Percentiles rank a stretch among this genome's conserved stretches.
phyloP scores from a whole-genome alignment of 2,113 vertebrate species.

The Toxotes jaculatrix region DNA sequence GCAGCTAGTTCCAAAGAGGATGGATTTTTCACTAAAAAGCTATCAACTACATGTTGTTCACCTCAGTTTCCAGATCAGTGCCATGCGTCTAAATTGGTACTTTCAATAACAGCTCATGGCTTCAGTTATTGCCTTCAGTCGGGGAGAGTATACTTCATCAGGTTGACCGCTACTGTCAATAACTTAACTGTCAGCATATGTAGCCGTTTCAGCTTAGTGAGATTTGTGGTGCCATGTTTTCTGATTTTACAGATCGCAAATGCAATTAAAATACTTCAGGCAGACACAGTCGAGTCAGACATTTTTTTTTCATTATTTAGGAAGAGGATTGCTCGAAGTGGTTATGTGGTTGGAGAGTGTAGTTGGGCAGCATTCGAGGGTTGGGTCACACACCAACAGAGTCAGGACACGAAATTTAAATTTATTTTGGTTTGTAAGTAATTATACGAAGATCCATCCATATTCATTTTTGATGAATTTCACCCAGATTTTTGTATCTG shows the following conservation, averaged over 20 bases:
- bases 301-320: not conserved
- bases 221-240: not conserved
- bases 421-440: not conserved
- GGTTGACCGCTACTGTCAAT: not conserved
- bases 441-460: not conserved
- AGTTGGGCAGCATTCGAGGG: not conserved
- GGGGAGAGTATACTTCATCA: not conserved
- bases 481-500: not conserved
- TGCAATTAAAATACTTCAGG: not conserved
- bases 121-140: not conserved
- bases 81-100: not conserved
- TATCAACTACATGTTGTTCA: not conserved
- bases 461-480: not conserved
- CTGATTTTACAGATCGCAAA: not conserved
- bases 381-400: not conserved
- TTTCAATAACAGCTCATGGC: not conserved
- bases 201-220: not conserved
- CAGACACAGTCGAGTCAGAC: not conserved
- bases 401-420: not conserved
- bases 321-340: not conserved
- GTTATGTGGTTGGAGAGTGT: not conserved
- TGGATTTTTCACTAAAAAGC: not conserved
- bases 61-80: not conserved
- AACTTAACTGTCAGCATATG: not conserved
- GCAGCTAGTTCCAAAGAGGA: not conserved